A percentile compares a stretch with the other conserved stretches of the same genome.
Evolutionary conservation across 2,113 vertebrate species (phyloP).

Genomic region (Chrysemys picta): DNA sequence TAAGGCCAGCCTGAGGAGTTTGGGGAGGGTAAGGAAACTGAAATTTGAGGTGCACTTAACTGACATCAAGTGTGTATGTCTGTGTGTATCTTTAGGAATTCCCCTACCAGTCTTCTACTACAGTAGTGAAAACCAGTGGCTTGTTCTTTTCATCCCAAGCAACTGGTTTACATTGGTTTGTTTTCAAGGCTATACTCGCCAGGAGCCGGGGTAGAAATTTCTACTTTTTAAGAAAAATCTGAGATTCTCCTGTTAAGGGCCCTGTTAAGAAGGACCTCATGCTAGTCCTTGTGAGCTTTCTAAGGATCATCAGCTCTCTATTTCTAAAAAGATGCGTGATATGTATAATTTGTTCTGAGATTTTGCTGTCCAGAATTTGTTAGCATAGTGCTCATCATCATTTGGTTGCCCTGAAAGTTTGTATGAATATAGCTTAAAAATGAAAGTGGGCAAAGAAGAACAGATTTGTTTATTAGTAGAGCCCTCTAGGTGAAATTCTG

Average conservation of each 20-base stretch:
- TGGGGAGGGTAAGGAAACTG: fast-evolving
- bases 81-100: not conserved
- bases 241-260: not conserved
- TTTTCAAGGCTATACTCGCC: not conserved
- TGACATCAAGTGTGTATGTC: fast-evolving
- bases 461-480: not conserved
- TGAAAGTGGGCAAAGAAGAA: not conserved
- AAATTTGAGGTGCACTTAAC: not conserved
- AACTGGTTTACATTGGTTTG: not conserved
- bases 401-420: not conserved
- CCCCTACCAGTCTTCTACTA: not conserved
- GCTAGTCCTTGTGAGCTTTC: not conserved
- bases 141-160: not conserved
- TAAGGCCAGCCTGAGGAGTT: not conserved
- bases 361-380: not conserved
- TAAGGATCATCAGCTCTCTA: not conserved
- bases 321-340: not conserved
- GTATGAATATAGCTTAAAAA: not conserved
- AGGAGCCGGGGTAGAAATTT: not conserved
- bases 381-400: not conserved
- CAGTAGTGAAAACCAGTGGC: not conserved
- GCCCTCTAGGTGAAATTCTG: not conserved
- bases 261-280: not conserved
- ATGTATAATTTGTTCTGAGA: not conserved
- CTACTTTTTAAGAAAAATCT: not conserved